Percentiles rank a stretch among this genome's conserved stretches.
These are phyloP conservation scores for Sturnira hondurensis DNA, from an alignment of 2,113 vertebrate genomes.

Conservation along the genomic window DNA sequence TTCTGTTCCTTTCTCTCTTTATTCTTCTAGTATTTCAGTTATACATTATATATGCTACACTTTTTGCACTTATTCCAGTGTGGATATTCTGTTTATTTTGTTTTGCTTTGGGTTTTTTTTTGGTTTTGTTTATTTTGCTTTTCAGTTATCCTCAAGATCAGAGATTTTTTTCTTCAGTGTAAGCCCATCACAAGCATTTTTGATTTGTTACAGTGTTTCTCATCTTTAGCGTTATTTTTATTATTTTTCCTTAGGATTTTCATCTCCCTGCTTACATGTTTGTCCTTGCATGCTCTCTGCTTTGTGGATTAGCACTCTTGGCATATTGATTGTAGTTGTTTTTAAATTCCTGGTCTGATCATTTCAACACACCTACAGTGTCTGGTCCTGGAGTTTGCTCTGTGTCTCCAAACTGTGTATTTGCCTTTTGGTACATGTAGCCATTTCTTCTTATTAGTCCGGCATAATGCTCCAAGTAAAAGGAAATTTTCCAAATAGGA, in stretches of 20 bases:
- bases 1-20: not conserved
- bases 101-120: not conserved
- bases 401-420: not conserved
- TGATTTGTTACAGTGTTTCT: not conserved
- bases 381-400: not conserved
- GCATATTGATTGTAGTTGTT: not conserved
- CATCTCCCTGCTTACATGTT: not conserved
- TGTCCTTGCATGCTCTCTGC: no score
- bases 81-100: not conserved
- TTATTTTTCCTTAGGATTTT: not conserved
- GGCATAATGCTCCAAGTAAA: not conserved
- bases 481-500: not conserved
- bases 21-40: not conserved
- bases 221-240: not conserved
- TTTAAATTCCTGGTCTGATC: not conserved
- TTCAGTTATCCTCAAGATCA: not conserved
- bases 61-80: not conserved
- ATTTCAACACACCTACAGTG: not conserved
- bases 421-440: not conserved
- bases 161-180: not conserved
- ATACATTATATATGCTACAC: not conserved
- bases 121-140: not conserved
- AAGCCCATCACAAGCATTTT: not conserved
- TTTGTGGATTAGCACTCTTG: not conserved
- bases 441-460: not conserved